Base-by-base conservation (phyloP, 2,113 vertebrate genomes). In the Apus apus region DNA sequence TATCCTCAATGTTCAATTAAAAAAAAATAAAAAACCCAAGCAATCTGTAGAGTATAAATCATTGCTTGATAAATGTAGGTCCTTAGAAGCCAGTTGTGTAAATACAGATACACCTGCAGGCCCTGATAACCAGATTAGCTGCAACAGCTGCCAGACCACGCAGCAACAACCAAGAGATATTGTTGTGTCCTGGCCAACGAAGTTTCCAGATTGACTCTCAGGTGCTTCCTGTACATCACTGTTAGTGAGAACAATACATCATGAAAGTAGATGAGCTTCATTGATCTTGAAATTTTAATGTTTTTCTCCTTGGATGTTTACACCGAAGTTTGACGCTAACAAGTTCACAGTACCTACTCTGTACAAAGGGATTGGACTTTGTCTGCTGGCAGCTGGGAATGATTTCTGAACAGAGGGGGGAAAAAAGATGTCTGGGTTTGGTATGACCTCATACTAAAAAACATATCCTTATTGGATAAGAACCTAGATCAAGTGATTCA, bases 81-180 rank as follows among this genome's bases (percentile, higher is more conserved):
- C 92, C 92, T 96, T 93, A 97, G 96, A 97, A 97, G 94, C 93
- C 94, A 96, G 94, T 95, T 97, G 94, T 96, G 94, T 96, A 97
- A 96, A 96, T 96, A 97, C 26, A 7, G 88, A 93, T 94, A 96
- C 93, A 96, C 96, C 96, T 96, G 93, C 94, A 96, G 96, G 96
- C 96, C 96, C 90, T 96, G 96, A 97, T 95, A 93, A 97, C 88
- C 80, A 96, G 96, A 96, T 97, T 97, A 96, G 93, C 76, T 96
- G 90, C 72, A 96, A 61, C 96, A 97, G 94, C 94, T 97, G 96
- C 94, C 93, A 96, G 94, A 96, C 93, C 93, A 95, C 1, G 90
- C 94, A 97, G 87, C 90, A 97, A 89, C 90, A 95, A 96, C 93
- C 90, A 89, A 88, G 61, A 93, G 76, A 95, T 92, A 84, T 40